phyloP scores from a whole-genome alignment of 2,113 vertebrate genomes.

The Limnothrissa miodon region DNA sequence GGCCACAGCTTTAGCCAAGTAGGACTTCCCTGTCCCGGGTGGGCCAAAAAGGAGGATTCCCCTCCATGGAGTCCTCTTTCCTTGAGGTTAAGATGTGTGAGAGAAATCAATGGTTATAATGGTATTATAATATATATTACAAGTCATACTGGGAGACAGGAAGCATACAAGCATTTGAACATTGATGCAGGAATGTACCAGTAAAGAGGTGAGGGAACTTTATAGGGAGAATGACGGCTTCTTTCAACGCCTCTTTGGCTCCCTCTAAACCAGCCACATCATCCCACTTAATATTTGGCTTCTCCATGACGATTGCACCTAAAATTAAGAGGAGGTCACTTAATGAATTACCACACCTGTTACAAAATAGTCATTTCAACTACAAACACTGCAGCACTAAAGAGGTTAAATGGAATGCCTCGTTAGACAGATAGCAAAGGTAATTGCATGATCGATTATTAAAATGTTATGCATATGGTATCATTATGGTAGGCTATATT shows the following conservation, averaged over 20 bases:
- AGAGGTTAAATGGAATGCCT: no score
- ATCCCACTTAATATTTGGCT: conserved; percentile 93
- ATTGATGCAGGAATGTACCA: conserved; percentile 63
- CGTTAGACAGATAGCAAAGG: background rate
- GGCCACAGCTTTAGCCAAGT: conserved; percentile 89
- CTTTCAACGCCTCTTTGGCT: conserved; percentile 95
- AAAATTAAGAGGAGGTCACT: background rate
- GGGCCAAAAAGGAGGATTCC: conserved; percentile 94
- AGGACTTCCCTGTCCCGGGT: conserved; percentile 92
- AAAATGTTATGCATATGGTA: no score
- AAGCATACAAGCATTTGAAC: background rate
- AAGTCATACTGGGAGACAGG: background rate
- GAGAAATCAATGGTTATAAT: background rate
- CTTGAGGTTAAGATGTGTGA: conserved; percentile 54
- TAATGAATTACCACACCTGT: background rate
- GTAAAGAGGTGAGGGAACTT: conserved; percentile 98
- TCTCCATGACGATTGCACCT: conserved; percentile 98
- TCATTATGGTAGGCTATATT: no score
- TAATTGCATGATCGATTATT: no score
- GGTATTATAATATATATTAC: background rate
- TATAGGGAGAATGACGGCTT: conserved; percentile 95
- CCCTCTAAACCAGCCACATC: conserved; percentile 93
- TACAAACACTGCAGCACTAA: no score
- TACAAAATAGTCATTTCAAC: no score
- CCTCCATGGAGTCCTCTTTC: conserved; percentile 92